phyloP scores from a whole-genome alignment of 2,113 vertebrate genomes.

The Canis aureus region DNA sequence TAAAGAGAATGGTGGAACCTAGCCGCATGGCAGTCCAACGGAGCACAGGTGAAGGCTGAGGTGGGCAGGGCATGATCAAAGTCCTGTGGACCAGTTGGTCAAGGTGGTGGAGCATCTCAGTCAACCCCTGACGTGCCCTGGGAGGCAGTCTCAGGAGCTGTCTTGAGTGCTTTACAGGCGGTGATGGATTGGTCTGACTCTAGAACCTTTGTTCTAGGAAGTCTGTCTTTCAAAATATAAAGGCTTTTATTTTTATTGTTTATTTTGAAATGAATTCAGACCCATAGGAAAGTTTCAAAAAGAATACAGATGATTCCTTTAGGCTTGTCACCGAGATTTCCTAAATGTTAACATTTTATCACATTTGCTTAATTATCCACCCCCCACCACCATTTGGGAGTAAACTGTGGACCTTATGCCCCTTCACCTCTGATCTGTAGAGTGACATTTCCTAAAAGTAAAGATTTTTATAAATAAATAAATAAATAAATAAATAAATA shows the following conservation, averaged over 20 bases:
- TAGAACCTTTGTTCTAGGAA: not conserved
- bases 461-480: not conserved
- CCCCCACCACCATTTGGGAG: not conserved
- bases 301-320: not conserved
- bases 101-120: not conserved
- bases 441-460: not conserved
- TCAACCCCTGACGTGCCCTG: accelerated
- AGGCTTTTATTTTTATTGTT: constrained; percentile 1
- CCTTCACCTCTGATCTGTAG: not conserved
- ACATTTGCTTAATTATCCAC: not conserved
- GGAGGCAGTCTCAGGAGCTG: not conserved
- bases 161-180: not conserved
- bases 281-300: not conserved
- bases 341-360: not conserved
- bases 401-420: not conserved
- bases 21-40: accelerated
- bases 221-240: not conserved
- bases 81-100: accelerated
- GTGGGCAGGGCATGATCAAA: not conserved
- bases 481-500: too few species aligned
- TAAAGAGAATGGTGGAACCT: not conserved
- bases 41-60: not conserved
- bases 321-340: not conserved
- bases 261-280: constrained; percentile 12
- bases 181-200: not conserved